Evolutionary conservation across 1,140 invertebrate species (phyloP), one percentile per base, ranked within the genome.

Genomic region (Carposina sasakii): DNA sequence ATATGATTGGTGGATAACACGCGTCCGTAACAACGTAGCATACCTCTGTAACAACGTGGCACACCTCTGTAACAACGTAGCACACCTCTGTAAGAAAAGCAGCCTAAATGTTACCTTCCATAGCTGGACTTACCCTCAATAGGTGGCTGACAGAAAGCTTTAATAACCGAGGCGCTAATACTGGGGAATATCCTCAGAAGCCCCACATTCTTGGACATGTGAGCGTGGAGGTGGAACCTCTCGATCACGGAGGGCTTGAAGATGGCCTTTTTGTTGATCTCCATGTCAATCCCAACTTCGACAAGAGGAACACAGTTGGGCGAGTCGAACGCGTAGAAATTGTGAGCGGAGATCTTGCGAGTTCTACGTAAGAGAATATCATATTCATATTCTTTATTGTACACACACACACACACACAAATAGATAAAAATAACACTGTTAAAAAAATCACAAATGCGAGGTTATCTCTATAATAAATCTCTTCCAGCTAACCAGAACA

Each of bases 251-350:
- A 88, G 0, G 91, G 89, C 26, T 93, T 89, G 63, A 93, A 96
- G 37, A 97, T 91, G 0, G 88, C 86, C 19, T 91, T 87, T 74
- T 93, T 94, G 67, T 96, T 91, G 26, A 98, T 93, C 57, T 90
- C 86, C 42, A 94, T 88, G 48, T 89, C 86, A 22, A 95, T 92
- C 5, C 95, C 96, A 24, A 96, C 89, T 31, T 89, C 89, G 1
- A 93, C 97, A n/a, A 99, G 68, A 0, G 94, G 91, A 1, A 89
- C 76, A 67, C 92, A 90, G 82, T 99, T 99, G 0, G 96, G 97
- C 0, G 95, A 96, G 56, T 92, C 87, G 72, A 99, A 99, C 0
- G 98, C 97, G 57, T 93, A 91, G 37, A 99, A 89, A 13, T 90
- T 89, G 24, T 89, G 89, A 1, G 93, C 90, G 48, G 94, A 95